Conservation (phyloP, 2,888 invertebrate species). For the Gari tellinella region DNA sequence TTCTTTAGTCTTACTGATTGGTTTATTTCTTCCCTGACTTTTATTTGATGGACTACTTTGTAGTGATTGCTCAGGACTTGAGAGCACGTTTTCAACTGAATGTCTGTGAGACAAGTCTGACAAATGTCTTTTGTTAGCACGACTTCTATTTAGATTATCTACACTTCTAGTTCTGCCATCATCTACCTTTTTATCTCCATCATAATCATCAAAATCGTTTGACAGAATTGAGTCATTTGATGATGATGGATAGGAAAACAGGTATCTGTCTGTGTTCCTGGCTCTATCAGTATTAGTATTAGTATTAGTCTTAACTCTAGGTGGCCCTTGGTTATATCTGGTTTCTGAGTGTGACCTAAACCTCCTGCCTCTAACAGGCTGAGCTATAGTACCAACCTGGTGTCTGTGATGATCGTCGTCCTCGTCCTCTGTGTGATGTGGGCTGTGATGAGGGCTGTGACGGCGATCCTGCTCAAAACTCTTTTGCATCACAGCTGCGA, state of each 20-base stretch:
- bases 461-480: conserved; percentile 23
- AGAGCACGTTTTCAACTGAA: background rate
- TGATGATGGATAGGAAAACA: conserved; percentile 60
- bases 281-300: background rate
- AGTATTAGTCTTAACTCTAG: conserved; percentile 6
- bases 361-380: conserved; percentile 6
- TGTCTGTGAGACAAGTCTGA: background rate
- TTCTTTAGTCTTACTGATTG: background rate
- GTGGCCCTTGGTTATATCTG: no score
- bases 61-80: background rate
- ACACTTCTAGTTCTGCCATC: conserved; percentile 10
- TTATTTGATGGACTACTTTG: background rate
- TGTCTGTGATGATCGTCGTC: conserved; percentile 4
- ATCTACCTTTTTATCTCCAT: conserved; percentile 10
- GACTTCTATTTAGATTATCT: conserved; percentile 8
- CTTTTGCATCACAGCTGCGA: conserved; percentile 51
- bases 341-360: no score
- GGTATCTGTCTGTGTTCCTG: conserved; percentile 10
- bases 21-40: conserved; percentile 6
- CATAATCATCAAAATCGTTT: conserved; percentile 48
- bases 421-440: conserved; percentile 11
- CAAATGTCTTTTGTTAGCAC: background rate
- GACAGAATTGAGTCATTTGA: conserved; percentile 53
- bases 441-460: no score
- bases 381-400: conserved; percentile 26